Evolutionary conservation across 2,888 invertebrate species (phyloP).

Genomic region (Rhimphoctona megacephalus): DNA sequence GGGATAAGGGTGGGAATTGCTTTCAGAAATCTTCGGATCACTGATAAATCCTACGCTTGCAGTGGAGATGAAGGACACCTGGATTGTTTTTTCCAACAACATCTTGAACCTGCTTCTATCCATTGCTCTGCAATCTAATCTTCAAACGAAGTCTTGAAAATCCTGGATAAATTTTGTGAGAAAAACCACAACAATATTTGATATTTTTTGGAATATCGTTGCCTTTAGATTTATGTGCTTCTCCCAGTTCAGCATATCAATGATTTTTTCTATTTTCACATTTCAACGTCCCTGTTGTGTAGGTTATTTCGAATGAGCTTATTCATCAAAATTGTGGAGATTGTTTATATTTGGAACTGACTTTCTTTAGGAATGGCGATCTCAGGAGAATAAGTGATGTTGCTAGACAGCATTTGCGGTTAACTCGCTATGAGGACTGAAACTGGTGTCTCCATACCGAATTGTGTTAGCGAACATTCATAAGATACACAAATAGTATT

Average conservation of each 20-base stretch:
- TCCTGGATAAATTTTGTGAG: not conserved
- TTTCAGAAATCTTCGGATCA: not conserved
- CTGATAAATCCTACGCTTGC: slow-evolving; percentile 3
- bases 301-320: not conserved
- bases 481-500: not conserved
- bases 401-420: not conserved
- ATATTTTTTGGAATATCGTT: not conserved
- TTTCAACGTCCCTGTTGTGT: not conserved
- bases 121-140: not conserved
- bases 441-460: not conserved
- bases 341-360: not conserved
- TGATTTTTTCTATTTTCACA: not conserved
- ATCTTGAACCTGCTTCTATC: not conserved
- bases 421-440: not conserved
- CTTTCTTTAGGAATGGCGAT: not conserved
- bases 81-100: not conserved
- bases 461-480: not conserved
- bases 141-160: not conserved
- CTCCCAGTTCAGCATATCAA: too few species aligned
- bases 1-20: slow-evolving; percentile 1
- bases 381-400: not conserved
- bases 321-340: not conserved
- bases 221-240: not conserved
- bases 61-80: not conserved
- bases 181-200: not conserved